Evolutionary conservation across 2,888 invertebrate species (phyloP), one percentile per base, ranked within the genome.

Genomic region (Drosophila imparisetae): DNA sequence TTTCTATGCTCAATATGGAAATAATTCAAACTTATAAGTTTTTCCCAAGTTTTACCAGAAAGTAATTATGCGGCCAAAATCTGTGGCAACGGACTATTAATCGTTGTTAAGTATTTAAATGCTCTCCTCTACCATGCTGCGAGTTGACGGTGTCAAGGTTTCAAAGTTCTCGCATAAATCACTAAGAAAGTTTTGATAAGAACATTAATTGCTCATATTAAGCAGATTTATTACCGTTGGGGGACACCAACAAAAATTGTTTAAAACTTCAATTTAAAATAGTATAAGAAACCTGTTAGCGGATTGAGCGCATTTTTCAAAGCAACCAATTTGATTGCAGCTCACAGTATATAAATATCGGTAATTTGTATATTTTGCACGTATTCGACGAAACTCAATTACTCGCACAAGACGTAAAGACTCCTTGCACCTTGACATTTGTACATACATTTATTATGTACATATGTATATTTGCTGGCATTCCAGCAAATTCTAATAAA

Each of bases 361-460:
- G 54, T 59, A 55, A 70, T 78, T 74, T 73, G 54, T 40, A 74
- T 68, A 76, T 65, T 79, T 57, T 42, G 76, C 88, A 85, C 86
- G 86, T 87, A 72, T 63, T 72, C 52, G 11, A 42, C 60, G 34
- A 76, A 87, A 84, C 80, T 85, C 88, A 79, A 85, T 87, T 87
- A 87, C 67, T 61, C 54, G 38, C 60, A 66, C 59, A 82, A 85
- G 57, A 61, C 29, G 65, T 54, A 75, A 83, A 64, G 67, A 63
- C 72, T 68, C 58, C 21, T 58, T 66, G 54, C 55, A 68, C 64
- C 73, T 72, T 80, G 79, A 68, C 50, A 34, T 29, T 29, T 32
- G 21, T n/a, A 18, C 29, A 53, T 21, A 59, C 21, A 59, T 24
- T n/a, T 10, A 10, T 13, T 8, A 48, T 38, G 24, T 30, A 11